Base-by-base conservation (phyloP, 2,888 invertebrate species). In the Limnephilus marmoratus region DNA sequence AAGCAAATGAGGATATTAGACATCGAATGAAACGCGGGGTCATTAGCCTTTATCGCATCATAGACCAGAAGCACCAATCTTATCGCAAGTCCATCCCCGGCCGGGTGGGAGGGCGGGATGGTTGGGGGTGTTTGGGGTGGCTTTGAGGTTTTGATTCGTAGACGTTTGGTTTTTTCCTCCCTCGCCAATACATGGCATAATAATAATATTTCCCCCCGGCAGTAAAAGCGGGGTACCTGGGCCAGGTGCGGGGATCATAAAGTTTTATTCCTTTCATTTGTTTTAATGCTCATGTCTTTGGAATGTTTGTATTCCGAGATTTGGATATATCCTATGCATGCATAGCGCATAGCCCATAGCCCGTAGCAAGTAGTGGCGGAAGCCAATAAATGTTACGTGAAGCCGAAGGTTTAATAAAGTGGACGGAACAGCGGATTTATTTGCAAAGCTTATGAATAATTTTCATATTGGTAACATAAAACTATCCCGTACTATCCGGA, bases 251-350 rank as follows among this genome's bases (percentile, higher is more conserved):
- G 86, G 88, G 88, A 89, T 90, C 93, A 92, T 94, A 94, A 94
- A 94, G 93, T 94, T 94, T 94, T 94, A 94, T 94, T 93, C 92
- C 93, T 94, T 94, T 94, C 94, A 94, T 94, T 93, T 94, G 93
- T 93, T 93, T 94, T 94, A 94, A 94, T 94, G 94, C 93, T 93
- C 93, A 92, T 93, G 93, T 93, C 93, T 93, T 93, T 91, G 90
- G 87, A 91, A 93, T 92, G 92, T 93, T 92, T 93, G 93, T 92
- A 93, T 93, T 91, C 92, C 89, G 91, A 93, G 92, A 85, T 91
- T 53, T n/a, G 31, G 87, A 31, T 49, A 7, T 9, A 53, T 80
- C 53, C 83, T 82, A 41, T 90, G 90, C 83, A 53, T 90, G 49
- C 90, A 83, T 49, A 29, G 49, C 29, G 83, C 81, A 29, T 24